A percentile compares a stretch with the other conserved stretches of the same genome.
Conservation (phyloP, 2,888 invertebrate species). For the Torymus tubicola region DNA sequence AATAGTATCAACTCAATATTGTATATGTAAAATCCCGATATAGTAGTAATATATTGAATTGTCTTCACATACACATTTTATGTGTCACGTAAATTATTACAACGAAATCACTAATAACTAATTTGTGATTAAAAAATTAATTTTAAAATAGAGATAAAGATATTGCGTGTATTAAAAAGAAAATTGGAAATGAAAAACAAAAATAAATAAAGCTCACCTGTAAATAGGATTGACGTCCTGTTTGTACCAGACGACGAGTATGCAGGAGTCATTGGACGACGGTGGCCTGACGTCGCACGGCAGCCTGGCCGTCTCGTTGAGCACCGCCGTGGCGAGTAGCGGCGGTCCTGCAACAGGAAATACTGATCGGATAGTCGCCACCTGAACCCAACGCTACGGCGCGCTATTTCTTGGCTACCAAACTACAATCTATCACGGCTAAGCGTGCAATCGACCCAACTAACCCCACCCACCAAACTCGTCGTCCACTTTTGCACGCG, state of each 20-base stretch:
- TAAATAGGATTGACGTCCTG: conserved; percentile 91
- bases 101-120: no score
- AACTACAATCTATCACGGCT: conserved; percentile 58
- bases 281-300: conserved; percentile 92
- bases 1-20: no score
- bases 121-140: no score
- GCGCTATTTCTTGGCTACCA: conserved; percentile 60
- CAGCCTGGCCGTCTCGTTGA: conserved; percentile 87
- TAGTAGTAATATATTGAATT: no score
- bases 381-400: conserved; percentile 61
- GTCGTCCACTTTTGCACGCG: no score
- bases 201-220: conserved; percentile 81
- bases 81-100: no score
- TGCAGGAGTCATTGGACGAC: conserved; percentile 86
- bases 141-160: no score
- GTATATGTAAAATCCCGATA: no score
- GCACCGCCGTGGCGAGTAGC: conserved; percentile 83
- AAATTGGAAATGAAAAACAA: not conserved
- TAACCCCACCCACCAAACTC: not conserved
- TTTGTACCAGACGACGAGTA: conserved; percentile 94
- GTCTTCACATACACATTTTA: no score
- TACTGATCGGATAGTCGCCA: conserved; percentile 68
- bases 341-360: conserved; percentile 79
- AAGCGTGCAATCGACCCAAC: conserved; percentile 13
- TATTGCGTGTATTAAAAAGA: not conserved